phyloP scores from a whole-genome alignment of 2,888 invertebrate genomes.

The Creontiades dilutus region DNA sequence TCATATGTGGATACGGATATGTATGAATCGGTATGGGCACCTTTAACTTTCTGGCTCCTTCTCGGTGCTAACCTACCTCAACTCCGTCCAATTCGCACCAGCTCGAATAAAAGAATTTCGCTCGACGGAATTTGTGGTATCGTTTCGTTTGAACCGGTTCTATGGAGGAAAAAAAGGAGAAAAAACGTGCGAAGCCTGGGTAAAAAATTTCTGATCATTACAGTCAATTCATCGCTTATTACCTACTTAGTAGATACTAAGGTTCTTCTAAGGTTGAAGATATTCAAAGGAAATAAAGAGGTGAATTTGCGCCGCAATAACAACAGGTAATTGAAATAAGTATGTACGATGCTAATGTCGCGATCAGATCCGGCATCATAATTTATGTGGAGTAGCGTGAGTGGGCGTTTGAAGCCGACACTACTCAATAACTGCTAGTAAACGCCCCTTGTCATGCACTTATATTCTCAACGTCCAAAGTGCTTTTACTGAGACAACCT shows the following conservation, averaged over 20 bases:
- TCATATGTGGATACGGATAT: too few species aligned
- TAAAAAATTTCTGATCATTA: background rate
- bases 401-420: background rate
- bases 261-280: background rate
- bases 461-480: background rate
- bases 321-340: background rate
- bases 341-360: background rate
- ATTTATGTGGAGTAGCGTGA: background rate
- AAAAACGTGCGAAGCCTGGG: too few species aligned
- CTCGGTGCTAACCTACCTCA: too few species aligned
- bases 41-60: too few species aligned
- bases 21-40: too few species aligned
- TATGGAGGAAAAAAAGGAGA: too few species aligned
- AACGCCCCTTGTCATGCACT: background rate
- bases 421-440: background rate
- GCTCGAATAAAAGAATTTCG: too few species aligned
- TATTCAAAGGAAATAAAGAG: background rate
- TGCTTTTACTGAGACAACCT: background rate
- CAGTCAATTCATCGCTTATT: background rate
- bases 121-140: too few species aligned
- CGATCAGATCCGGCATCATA: conserved; percentile 12
- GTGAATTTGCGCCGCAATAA: too few species aligned
- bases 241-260: background rate
- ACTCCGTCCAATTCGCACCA: too few species aligned
- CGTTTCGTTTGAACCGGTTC: too few species aligned